phyloP scores from a whole-genome alignment of 1,140 invertebrate genomes.

The Lanistes nyassanus region DNA sequence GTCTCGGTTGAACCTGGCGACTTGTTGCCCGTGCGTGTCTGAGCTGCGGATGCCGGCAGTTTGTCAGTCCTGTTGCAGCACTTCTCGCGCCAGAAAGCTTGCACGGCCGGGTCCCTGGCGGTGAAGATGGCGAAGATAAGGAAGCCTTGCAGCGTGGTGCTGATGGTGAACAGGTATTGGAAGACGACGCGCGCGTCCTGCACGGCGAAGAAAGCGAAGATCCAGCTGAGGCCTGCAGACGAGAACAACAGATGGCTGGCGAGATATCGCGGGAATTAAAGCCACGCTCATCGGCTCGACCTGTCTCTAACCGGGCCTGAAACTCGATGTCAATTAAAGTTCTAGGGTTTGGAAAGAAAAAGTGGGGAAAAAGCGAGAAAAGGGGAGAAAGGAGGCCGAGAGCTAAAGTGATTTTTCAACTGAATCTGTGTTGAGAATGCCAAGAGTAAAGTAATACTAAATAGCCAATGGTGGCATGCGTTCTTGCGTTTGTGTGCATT shows the following conservation, averaged over 20 bases:
- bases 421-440: too few relatives aligned
- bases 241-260: neutral
- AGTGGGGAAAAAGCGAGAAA: neutral
- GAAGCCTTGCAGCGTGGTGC: constrained; percentile 69
- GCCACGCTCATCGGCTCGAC: neutral
- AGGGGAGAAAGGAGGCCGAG: neutral
- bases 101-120: constrained; percentile 47
- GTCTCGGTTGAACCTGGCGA: too few relatives aligned
- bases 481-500: too few relatives aligned
- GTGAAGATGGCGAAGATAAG: constrained; percentile 67
- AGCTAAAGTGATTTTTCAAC: neutral
- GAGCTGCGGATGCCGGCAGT: neutral
- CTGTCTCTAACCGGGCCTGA: neutral
- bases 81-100: constrained; percentile 36
- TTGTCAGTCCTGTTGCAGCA: constrained; percentile 31
- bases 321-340: neutral
- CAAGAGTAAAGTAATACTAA: too few relatives aligned
- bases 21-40: neutral
- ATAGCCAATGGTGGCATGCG: too few relatives aligned
- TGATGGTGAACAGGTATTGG: constrained; percentile 69
- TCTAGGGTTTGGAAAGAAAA: neutral
- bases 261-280: neutral
- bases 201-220: constrained; percentile 69
- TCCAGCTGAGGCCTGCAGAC: constrained; percentile 68
- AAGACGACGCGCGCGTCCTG: constrained; percentile 65